These are phyloP conservation scores for Melanerpes formicivorus DNA, from an alignment of 2,113 vertebrate species.

Conservation along the genomic window DNA sequence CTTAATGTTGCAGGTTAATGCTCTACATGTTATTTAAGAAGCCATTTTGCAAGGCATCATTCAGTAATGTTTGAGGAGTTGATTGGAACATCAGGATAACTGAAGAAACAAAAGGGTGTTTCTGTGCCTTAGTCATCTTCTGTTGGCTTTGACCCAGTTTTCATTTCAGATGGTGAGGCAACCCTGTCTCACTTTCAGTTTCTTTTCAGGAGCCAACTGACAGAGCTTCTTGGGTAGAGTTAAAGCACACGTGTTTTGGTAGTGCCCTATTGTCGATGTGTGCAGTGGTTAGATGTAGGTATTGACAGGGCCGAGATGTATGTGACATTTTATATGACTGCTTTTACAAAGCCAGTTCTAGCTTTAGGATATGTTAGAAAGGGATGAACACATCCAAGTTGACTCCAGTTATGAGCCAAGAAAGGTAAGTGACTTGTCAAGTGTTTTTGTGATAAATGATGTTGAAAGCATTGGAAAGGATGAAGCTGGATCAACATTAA, in stretches of 20 bases:
- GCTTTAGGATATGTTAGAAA: neutral
- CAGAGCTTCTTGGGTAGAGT: neutral
- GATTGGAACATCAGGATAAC: neutral
- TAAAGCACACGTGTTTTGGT: neutral
- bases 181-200: neutral
- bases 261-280: neutral
- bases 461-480: neutral
- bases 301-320: neutral
- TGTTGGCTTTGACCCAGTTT: conserved; percentile 31
- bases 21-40: neutral
- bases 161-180: conserved; percentile 13
- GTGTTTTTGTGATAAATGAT: neutral
- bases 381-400: neutral
- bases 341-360: neutral
- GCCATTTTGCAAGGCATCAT: neutral
- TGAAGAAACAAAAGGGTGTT: neutral
- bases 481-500: neutral
- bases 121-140: neutral
- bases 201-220: neutral
- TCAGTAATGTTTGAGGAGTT: neutral
- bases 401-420: neutral
- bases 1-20: neutral
- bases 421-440: neutral
- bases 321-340: neutral
- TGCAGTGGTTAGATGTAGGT: neutral